Conservation (phyloP, 1,140 invertebrate genomes). For the Semibalanus balanoides region DNA sequence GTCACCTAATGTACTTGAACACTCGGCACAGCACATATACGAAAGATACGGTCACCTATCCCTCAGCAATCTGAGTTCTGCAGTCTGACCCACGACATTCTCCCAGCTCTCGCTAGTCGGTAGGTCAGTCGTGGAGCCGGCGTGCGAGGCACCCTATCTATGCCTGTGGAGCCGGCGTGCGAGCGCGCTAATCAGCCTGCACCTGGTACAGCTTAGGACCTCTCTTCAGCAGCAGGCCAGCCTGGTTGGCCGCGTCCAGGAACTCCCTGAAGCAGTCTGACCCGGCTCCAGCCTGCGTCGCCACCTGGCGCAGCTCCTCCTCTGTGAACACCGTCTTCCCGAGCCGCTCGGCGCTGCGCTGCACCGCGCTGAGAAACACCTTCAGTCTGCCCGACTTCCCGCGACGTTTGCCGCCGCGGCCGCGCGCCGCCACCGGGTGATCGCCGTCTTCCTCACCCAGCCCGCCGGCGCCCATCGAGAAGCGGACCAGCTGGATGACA, state of each 20-base stretch:
- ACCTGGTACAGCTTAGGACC: constrained; percentile 60
- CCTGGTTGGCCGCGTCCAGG: constrained; percentile 60
- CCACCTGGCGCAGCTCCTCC: constrained; percentile 57
- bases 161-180: too few relatives aligned
- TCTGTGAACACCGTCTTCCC: constrained; percentile 54
- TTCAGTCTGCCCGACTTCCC: constrained; percentile 33
- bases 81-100: too few relatives aligned
- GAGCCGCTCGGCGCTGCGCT: constrained; percentile 42
- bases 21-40: too few relatives aligned
- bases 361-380: constrained; percentile 54
- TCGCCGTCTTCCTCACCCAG: neutral
- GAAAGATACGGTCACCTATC: too few relatives aligned
- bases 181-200: constrained; percentile 20
- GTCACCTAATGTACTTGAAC: too few relatives aligned
- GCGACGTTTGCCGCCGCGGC: neutral
- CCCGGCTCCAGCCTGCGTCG: constrained; percentile 44
- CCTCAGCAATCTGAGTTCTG: too few relatives aligned
- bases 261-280: constrained; percentile 44
- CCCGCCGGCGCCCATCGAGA: constrained; percentile 53
- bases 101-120: too few relatives aligned
- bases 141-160: too few relatives aligned
- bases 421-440: neutral
- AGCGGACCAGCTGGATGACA: constrained; percentile 68
- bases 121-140: too few relatives aligned
- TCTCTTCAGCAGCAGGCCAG: constrained; percentile 72